Conservation (phyloP, 1,140 invertebrate species). For the Drosophila santomea region DNA sequence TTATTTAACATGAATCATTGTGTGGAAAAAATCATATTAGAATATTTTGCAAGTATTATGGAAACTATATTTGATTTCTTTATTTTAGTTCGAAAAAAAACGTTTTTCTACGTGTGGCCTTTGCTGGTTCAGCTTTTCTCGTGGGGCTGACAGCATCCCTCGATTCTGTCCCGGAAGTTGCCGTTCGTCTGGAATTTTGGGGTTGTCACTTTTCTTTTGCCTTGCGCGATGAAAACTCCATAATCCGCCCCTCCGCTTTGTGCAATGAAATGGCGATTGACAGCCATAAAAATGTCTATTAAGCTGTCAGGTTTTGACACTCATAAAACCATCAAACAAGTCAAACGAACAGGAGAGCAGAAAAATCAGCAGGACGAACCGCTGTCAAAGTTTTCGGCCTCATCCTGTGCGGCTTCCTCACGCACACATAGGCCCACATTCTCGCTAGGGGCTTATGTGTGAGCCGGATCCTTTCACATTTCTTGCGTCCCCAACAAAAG, state of each 20-base stretch:
- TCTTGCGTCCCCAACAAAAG: slow-evolving; percentile 1
- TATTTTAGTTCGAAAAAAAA: background rate
- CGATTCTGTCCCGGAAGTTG: slow-evolving; percentile 26
- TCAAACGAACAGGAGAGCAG: slow-evolving; percentile 78
- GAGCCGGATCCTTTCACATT: slow-evolving; percentile 18
- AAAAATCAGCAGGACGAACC: slow-evolving; percentile 48
- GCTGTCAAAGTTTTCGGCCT: slow-evolving; percentile 64
- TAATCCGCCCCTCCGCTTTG: slow-evolving; percentile 6
- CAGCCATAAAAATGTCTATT: slow-evolving; percentile 72
- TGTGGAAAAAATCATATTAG: no score
- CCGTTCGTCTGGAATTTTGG: slow-evolving; percentile 1
- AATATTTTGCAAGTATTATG: background rate
- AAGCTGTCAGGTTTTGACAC: slow-evolving; percentile 77
- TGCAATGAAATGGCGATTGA: slow-evolving; percentile 58
- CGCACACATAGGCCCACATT: slow-evolving; percentile 16
- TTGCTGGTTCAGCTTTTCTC: slow-evolving; percentile 14
- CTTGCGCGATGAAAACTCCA: slow-evolving; percentile 7
- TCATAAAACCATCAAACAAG: slow-evolving; percentile 83
- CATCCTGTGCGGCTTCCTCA: slow-evolving; percentile 46
- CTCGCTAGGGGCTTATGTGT: slow-evolving; percentile 25
- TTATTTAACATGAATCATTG: background rate
- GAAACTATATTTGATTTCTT: background rate
- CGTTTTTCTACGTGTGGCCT: background rate
- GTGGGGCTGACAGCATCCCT: slow-evolving; percentile 50
- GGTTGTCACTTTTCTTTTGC: slow-evolving; percentile 1